Evolutionary conservation across 1,140 invertebrate species (phyloP), one percentile per base, ranked within the genome.

Genomic region (Drosophila nasuta): DNA sequence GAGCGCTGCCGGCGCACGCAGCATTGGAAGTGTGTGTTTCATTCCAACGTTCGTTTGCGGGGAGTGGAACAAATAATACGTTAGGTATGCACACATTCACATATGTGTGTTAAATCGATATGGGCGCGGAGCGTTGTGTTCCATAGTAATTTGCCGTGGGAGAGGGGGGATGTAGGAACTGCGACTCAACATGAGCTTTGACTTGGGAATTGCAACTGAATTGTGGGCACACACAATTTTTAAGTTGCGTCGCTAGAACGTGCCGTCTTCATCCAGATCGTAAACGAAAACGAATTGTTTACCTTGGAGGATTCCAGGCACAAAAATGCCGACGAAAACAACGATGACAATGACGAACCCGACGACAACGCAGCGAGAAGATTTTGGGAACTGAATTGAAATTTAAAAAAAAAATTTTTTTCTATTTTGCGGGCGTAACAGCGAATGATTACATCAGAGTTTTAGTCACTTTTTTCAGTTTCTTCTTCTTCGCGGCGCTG

Each of bases 361-460:
- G 3, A 13, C 25, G 46, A 8, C 62, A 57, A 38, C 35, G 35
- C 13, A 7, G 15, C 25, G 25, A 8, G 54, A 57, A 33, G 30
- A 15, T 30, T 15, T 54, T 35, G 1, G 7, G 65, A 63, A 48
- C 67, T 60, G 73, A 78, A 68, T 57, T 57, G 35, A 58, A 52
- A 30, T 17, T 13, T 28, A 1, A 51, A 5, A 8, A 1, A 51
- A 5, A 8, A 10, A 25, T 43, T 69, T 60, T 60, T 74, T 69
- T 75, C 48, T n/a, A 57, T 51, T 62, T 78, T 79, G 67, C 72
- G 63, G 65, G 71, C 81, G 85, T 89, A 89, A 81, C 56, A 71
- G 71, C 79, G 67, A 85, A 81, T 89, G 85, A 89, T 89, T 89
- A 89, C 85, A 89, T 89, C 85, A 88, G 85, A 88, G 81, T 85